Conservation (phyloP, 2,888 invertebrate genomes). For the Trichopria drosophilae region DNA sequence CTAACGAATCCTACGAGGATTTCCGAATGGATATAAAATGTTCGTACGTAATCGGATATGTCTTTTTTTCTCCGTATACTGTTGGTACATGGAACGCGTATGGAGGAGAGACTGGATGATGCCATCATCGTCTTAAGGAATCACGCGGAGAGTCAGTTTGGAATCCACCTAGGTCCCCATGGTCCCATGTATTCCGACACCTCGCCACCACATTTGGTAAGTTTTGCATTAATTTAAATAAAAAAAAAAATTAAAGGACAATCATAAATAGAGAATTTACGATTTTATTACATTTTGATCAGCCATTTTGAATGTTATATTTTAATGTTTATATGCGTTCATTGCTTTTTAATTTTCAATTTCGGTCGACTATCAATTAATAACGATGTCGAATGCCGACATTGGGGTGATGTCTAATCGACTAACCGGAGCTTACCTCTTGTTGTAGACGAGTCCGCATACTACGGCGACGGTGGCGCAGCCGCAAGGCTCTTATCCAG, state of each 20-base stretch:
- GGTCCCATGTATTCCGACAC: constrained; percentile 62
- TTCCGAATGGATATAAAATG: no score
- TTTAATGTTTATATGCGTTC: neutral
- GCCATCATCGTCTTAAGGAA: constrained; percentile 93
- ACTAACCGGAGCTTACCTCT: no score
- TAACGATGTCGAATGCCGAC: no score
- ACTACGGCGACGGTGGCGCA: constrained; percentile 57
- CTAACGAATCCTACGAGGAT: no score
- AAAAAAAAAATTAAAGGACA: no score
- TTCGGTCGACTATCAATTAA: no score
- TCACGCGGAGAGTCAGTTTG: constrained; percentile 85
- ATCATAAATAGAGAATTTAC: no score
- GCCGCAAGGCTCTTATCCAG: constrained; percentile 58
- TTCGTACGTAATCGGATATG: constrained; percentile 49
- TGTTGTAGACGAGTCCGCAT: constrained; percentile 58
- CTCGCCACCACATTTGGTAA: constrained; percentile 61
- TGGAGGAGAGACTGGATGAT: constrained; percentile 94
- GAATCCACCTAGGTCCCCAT: constrained; percentile 60
- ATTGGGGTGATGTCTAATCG: no score
- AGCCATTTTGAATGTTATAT: neutral
- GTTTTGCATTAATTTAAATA: constrained; percentile 32
- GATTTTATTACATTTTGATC: neutral
- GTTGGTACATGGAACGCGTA: constrained; percentile 76
- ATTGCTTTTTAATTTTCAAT: no score
- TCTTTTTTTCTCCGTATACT: constrained; percentile 45